These are phyloP conservation scores for Rhabdomys dilectus DNA, from an alignment of 2,113 vertebrate genomes.

Conservation along the genomic window DNA sequence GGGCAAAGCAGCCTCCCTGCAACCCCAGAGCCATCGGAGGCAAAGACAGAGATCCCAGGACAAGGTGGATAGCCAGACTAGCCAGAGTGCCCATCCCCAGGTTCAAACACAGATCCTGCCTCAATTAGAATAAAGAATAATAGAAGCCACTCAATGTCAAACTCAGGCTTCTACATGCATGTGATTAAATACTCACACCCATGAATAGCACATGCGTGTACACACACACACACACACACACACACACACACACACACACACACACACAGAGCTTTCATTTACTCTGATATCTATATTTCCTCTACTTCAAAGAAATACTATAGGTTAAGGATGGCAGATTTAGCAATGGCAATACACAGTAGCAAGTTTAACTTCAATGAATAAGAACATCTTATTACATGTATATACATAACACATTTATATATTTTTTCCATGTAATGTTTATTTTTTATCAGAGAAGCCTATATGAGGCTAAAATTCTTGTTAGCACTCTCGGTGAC, in stretches of 20 bases:
- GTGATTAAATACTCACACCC: not conserved
- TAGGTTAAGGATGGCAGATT: not conserved
- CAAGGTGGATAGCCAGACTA: not conserved
- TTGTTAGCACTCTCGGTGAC: not conserved
- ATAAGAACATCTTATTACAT: not conserved
- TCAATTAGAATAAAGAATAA: not conserved
- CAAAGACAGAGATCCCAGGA: not conserved
- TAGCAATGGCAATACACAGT: conserved; percentile 29
- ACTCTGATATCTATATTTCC: not conserved
- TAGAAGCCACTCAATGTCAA: not conserved
- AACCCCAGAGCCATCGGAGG: not conserved
- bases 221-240: not conserved
- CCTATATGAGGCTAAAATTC: conserved; percentile 30
- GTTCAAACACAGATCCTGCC: not conserved
- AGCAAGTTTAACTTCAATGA: conserved; percentile 47
- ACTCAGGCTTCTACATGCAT: not conserved
- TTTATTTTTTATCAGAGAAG: not conserved
- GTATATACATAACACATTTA: too few species aligned
- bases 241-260: not conserved
- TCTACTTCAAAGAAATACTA: not conserved
- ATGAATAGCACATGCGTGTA: not conserved
- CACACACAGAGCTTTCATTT: not conserved
- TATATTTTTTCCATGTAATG: not conserved
- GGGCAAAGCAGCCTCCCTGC: not conserved
- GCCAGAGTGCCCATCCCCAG: not conserved